Conservation (phyloP, 2,888 invertebrate species). For the Coenonympha arcania region DNA sequence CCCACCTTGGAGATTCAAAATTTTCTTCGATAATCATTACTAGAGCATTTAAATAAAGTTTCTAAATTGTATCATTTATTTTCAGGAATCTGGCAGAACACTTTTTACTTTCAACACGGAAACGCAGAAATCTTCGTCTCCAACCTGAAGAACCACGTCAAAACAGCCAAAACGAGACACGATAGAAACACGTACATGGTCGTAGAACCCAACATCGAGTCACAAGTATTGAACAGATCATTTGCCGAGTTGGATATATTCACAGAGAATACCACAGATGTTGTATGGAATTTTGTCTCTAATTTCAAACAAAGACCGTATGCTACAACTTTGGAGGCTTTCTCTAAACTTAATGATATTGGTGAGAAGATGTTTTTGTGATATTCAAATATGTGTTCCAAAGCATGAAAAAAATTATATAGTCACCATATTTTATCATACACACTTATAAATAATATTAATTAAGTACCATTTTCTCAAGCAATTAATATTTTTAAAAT, state of each 20-base stretch:
- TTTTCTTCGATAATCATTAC: too few relatives aligned
- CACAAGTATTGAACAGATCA: slow-evolving; percentile 82
- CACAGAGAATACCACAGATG: slow-evolving; percentile 78
- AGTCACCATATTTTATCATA: too few relatives aligned
- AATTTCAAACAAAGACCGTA: slow-evolving; percentile 79
- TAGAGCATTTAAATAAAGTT: too few relatives aligned
- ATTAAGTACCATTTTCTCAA: too few relatives aligned
- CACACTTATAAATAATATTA: too few relatives aligned
- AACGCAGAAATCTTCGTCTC: slow-evolving; percentile 85
- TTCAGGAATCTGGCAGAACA: slow-evolving; percentile 80
- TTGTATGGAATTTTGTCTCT: slow-evolving; percentile 76
- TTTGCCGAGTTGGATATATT: slow-evolving; percentile 91
- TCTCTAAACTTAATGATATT: slow-evolving; percentile 89
- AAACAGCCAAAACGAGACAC: slow-evolving; percentile 79
- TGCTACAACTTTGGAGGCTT: slow-evolving; percentile 87
- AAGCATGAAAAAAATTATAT: too few relatives aligned
- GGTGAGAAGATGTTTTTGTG: slow-evolving; percentile 67
- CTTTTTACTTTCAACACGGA: slow-evolving; percentile 90
- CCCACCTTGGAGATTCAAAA: too few relatives aligned
- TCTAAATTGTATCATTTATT: too few relatives aligned
- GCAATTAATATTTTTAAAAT: too few relatives aligned
- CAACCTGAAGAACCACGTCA: slow-evolving; percentile 76
- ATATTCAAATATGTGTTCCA: too few relatives aligned
- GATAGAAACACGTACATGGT: slow-evolving; percentile 79
- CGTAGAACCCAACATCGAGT: slow-evolving; percentile 76